phyloP scores from a whole-genome alignment of 2,797 vertebrate species.

The Petrocephalus schoutedeni region DNA sequence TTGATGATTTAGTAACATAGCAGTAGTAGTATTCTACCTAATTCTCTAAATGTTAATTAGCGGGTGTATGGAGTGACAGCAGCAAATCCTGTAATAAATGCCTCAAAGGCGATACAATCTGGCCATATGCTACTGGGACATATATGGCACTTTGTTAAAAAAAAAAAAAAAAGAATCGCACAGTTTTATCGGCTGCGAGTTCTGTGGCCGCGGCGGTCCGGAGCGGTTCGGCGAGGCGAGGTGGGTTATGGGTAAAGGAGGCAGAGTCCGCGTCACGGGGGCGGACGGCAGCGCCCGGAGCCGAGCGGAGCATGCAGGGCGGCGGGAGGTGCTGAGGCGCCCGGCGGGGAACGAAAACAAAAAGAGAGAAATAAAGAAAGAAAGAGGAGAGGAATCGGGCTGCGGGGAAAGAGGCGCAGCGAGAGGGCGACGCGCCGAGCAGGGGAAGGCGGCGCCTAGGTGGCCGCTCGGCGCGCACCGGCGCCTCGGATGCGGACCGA shows the following conservation, averaged over 20 bases:
- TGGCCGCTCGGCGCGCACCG: background rate
- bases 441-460: background rate
- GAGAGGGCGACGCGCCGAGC: background rate
- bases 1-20: background rate
- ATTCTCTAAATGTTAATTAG: background rate
- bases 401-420: background rate
- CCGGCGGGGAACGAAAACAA: background rate
- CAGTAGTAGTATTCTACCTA: no score
- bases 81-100: background rate
- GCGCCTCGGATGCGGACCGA: slow-evolving; percentile 21
- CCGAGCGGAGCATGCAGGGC: slow-evolving; percentile 38
- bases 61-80: background rate
- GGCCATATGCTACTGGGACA: background rate
- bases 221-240: slow-evolving; percentile 12
- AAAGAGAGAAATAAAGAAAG: background rate
- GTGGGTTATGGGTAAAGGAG: slow-evolving; percentile 60
- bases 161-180: background rate
- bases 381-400: background rate
- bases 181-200: background rate
- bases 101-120: background rate
- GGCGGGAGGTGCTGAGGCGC: slow-evolving; percentile 14
- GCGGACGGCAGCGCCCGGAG: slow-evolving; percentile 46
- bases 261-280: slow-evolving; percentile 51
- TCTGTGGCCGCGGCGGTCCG: background rate
- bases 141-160: background rate